These are phyloP conservation scores for Saiga tatarica DNA, from an alignment of 2,113 vertebrate genomes.

Conservation along the genomic window DNA sequence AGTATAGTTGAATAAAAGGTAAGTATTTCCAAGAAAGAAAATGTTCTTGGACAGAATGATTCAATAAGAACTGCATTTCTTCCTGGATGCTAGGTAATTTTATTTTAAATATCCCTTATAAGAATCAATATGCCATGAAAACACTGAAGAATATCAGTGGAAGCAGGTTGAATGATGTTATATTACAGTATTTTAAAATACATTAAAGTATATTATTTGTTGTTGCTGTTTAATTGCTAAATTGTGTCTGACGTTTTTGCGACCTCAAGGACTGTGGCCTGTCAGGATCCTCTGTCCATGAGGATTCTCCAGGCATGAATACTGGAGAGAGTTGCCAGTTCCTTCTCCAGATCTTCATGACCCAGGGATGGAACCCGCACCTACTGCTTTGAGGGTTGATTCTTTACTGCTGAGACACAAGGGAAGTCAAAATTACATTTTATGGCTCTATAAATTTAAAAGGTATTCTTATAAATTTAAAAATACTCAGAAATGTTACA, in stretches of 20 bases:
- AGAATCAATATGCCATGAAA: not conserved
- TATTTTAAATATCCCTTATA: not conserved
- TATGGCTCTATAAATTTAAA: not conserved
- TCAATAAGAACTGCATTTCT: not conserved
- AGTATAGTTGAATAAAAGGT: not conserved
- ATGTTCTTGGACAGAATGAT: not conserved
- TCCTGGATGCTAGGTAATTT: not conserved
- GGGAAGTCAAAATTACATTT: not conserved
- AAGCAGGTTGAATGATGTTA: accelerated
- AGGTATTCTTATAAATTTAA: not conserved
- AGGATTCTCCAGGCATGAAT: not conserved
- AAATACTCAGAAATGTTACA: not conserved
- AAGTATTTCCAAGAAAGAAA: not conserved
- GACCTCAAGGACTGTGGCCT: not conserved
- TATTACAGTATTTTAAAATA: not conserved
- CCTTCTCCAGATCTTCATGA: not conserved
- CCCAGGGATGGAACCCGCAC: not conserved
- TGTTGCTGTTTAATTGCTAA: not conserved
- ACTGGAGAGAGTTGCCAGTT: not conserved
- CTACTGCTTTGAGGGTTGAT: not conserved
- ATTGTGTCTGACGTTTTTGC: not conserved
- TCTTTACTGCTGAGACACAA: not conserved
- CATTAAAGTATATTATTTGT: not conserved
- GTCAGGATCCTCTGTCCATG: not conserved
- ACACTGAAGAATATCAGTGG: not conserved